phyloP scores from a whole-genome alignment of 2,888 invertebrate species.

The Caenorhabditis sp. region DNA sequence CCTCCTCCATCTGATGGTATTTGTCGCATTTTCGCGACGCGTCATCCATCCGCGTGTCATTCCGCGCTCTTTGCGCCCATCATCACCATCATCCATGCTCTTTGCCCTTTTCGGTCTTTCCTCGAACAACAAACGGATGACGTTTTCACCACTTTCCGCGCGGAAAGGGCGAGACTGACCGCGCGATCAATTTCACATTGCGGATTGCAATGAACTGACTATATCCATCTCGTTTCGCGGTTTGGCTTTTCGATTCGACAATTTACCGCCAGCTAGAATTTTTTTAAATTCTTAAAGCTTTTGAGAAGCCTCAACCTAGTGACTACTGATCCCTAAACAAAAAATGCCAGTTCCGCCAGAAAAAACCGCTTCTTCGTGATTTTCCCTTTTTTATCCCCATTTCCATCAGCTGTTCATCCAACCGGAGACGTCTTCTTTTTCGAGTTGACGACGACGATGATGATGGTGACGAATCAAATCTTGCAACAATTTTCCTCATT shows the following conservation, averaged over 20 bases:
- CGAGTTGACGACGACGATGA: too few species aligned
- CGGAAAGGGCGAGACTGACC: constrained; percentile 8
- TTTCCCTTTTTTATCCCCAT: not conserved
- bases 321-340: too few species aligned
- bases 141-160: constrained; percentile 3
- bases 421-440: constrained; percentile 35
- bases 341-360: too few species aligned
- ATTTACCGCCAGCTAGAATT: not conserved
- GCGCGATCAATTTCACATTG: not conserved
- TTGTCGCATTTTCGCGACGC: too few species aligned
- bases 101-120: not conserved
- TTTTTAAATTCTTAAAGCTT: not conserved
- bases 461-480: constrained; percentile 1
- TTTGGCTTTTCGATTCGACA: not conserved
- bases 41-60: too few species aligned
- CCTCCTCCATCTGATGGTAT: too few species aligned
- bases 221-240: constrained; percentile 32
- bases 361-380: constrained; percentile 9
- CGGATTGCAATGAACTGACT: not conserved
- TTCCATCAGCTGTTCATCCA: constrained; percentile 30
- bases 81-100: too few species aligned
- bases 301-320: too few species aligned
- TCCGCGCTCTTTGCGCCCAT: too few species aligned
- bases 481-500: constrained; percentile 13
- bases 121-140: too few species aligned